Conservation (phyloP, 2,113 vertebrate species). For the Telmatochromis bifrenatus region DNA sequence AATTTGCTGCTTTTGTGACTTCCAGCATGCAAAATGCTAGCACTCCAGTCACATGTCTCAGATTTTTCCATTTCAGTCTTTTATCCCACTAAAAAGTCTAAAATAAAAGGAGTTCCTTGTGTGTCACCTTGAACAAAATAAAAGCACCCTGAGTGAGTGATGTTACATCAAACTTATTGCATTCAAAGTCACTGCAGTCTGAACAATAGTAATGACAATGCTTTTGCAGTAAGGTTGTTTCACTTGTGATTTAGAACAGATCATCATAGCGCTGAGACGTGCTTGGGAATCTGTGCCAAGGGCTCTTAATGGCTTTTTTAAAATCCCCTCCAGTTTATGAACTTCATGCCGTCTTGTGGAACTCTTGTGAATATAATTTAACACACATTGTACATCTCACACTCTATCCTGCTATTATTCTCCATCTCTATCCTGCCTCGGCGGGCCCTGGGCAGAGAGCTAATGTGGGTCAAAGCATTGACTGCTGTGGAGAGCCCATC, state of each 20-base stretch:
- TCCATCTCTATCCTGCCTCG: conserved; percentile 10
- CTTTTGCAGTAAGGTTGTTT: background rate
- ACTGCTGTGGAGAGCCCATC: conserved; percentile 22
- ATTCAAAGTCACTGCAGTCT: background rate
- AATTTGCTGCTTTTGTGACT: background rate
- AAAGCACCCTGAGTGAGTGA: background rate
- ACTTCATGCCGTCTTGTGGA: conserved; percentile 13
- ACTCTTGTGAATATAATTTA: conserved; percentile 18
- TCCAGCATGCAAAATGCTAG: background rate
- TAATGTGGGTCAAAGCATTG: conserved; percentile 55
- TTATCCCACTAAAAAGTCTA: background rate
- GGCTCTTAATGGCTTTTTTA: conserved; percentile 1
- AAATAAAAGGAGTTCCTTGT: background rate
- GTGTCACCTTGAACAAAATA: background rate
- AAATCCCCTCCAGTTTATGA: conserved; percentile 18
- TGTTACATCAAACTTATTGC: background rate
- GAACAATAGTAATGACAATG: background rate
- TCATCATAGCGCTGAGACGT: background rate
- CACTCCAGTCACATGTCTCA: background rate
- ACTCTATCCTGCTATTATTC: conserved; percentile 30
- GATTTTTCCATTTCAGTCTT: background rate
- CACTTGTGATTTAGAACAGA: background rate
- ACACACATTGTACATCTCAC: conserved; percentile 5
- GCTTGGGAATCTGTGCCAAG: conserved; percentile 1
- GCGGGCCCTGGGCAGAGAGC: background rate